Conservation (phyloP, 2,113 vertebrate genomes). For the Phycodurus eques region DNA sequence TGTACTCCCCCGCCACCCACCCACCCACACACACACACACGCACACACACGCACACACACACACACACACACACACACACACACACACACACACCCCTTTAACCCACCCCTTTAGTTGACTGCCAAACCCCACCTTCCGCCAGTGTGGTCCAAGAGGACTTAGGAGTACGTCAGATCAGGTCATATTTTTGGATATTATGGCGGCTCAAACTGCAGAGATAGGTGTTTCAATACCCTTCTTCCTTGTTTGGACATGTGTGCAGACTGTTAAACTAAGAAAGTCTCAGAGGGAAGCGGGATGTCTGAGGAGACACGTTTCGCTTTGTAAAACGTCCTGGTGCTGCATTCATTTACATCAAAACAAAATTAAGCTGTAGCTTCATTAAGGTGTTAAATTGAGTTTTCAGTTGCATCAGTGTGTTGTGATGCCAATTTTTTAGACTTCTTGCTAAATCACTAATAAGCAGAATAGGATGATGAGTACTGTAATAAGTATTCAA, state of each 20-base stretch:
- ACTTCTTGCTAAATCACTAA: neutral
- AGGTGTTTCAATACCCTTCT: neutral
- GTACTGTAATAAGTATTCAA: neutral
- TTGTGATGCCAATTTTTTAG: too few relatives aligned
- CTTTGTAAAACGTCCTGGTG: neutral
- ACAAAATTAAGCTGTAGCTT: neutral
- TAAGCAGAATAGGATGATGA: neutral
- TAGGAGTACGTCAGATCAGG: neutral
- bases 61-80: too few relatives aligned
- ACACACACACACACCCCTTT: neutral
- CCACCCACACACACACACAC: neutral
- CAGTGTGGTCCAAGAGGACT: neutral
- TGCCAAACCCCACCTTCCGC: constrained; percentile 17
- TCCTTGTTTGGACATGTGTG: neutral
- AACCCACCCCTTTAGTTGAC: constrained; percentile 20
- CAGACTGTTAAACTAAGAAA: neutral
- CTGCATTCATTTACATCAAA: neutral
- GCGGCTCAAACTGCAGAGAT: neutral
- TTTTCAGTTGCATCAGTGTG: neutral
- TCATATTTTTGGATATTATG: neutral
- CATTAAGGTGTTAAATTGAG: neutral
- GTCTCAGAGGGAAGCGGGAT: neutral
- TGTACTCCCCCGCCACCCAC: constrained; percentile 8
- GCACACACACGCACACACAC: neutral
- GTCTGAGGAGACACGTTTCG: neutral